Evolutionary conservation across 1,140 invertebrate genomes (phyloP), one percentile per base, ranked within the genome.

Genomic region (Metaphire vulgaris): DNA sequence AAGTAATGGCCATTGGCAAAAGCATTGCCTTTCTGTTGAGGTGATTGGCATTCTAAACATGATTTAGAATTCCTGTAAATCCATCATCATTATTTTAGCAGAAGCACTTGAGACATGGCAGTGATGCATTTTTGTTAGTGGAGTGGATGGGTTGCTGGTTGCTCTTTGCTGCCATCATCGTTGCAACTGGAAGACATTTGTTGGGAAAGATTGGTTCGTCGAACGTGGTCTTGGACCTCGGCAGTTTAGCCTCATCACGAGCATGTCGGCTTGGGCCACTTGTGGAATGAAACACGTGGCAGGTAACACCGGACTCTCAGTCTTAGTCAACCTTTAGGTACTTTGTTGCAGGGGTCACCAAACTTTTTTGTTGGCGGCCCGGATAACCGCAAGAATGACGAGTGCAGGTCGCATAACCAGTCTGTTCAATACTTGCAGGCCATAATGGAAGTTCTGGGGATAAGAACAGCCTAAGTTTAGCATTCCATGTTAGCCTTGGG

Each of bases 101-200:
- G n/a, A n/a, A n/a, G n/a, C n/a, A n/a, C n/a, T n/a, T n/a, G n/a
- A n/a, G n/a, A n/a, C n/a, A n/a, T n/a, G n/a, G n/a, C n/a, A n/a
- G n/a, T 56, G 6, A 56, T 56, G 41, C 41, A 56, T 56, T 78
- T 78, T 2, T 33, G 74, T 69, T 26, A 72, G 76, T 56, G 70
- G 67, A 28, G 64, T 81, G 1, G 79, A 83, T 69, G 93, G 92
- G 1, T 80, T 91, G 21, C 82, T 92, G 16, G 89, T 95, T 82
- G 92, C 93, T 1, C 90, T 93, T 21, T 95, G 94, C 83, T 96
- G 94, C 85, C 93, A 95, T 87, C 93, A 96, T 85, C 89, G 90
- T 71, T 94, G 92, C 82, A 86, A 89, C 34, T 93, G 90, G 88
- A 83, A 83, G 31, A 83, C 89, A 0, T 94, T 92, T 83, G 88